Conservation (phyloP, 1,140 invertebrate species). For the Hestina assimilis region DNA sequence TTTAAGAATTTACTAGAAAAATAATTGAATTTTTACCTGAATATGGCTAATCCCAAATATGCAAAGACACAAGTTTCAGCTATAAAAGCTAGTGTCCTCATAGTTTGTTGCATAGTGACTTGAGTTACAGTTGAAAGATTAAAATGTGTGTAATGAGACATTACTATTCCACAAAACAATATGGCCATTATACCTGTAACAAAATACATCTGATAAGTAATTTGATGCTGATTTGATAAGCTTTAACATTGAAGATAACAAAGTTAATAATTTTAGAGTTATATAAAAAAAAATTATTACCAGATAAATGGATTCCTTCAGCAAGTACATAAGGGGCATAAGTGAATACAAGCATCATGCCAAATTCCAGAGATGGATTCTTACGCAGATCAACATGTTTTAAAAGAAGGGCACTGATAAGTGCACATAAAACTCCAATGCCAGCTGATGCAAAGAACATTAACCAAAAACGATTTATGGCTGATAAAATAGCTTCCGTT, state of each 20-base stretch:
- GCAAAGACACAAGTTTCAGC: constrained; percentile 99
- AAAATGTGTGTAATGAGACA: constrained; percentile 99
- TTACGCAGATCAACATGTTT: constrained; percentile 98
- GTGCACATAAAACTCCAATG: constrained; percentile 96
- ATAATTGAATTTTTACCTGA: constrained; percentile 84
- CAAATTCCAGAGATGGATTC: constrained; percentile 98
- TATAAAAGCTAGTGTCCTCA: constrained; percentile 97
- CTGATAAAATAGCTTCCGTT: constrained; percentile 92
- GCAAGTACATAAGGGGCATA: constrained; percentile 99
- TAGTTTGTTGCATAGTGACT: constrained; percentile 99
- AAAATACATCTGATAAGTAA: constrained; percentile 8
- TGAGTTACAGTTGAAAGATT: constrained; percentile 99
- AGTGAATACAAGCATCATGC: constrained; percentile 98
- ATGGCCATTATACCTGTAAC: constrained; percentile 98
- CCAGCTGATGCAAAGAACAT: constrained; percentile 99
- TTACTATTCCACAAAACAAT: constrained; percentile 98
- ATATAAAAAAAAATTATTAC: too few relatives aligned
- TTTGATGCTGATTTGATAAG: too few relatives aligned
- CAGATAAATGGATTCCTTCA: constrained; percentile 97
- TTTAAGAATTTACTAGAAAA: too few relatives aligned
- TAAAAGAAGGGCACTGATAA: constrained; percentile 94
- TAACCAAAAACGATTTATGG: constrained; percentile 93
- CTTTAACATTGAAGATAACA: too few relatives aligned
- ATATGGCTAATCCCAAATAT: constrained; percentile 98
- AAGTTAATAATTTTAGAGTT: too few relatives aligned